Conservation (phyloP, 2,888 invertebrate species). For the Ceraclea dissimilis region DNA sequence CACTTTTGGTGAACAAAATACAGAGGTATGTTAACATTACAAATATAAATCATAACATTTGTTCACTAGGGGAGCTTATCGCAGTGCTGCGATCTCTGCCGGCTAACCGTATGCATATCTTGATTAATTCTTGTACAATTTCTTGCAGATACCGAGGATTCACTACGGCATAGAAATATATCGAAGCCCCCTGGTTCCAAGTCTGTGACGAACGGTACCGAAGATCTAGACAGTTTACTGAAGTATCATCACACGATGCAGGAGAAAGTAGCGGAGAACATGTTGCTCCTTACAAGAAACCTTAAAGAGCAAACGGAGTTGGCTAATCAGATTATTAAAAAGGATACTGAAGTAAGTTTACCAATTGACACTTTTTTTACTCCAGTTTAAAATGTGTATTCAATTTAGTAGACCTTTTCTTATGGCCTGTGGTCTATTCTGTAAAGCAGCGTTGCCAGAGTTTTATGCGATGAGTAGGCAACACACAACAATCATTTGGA, state of each 20-base stretch:
- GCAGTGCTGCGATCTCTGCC: no score
- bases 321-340: constrained; percentile 83
- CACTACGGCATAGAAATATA: constrained; percentile 48
- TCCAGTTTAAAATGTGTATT: neutral
- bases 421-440: no score
- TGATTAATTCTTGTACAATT: no score
- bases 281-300: constrained; percentile 79
- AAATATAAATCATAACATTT: no score
- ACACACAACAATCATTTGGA: no score
- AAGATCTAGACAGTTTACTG: constrained; percentile 74
- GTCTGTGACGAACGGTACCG: constrained; percentile 44
- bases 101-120: no score
- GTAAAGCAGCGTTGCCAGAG: no score
- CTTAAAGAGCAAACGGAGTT: constrained; percentile 86
- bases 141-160: constrained; percentile 39
- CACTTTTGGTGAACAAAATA: no score
- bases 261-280: constrained; percentile 88
- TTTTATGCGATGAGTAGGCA: no score
- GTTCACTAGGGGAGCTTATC: no score
- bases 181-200: constrained; percentile 45
- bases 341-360: constrained; percentile 75
- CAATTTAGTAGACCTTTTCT: no score
- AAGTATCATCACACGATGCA: constrained; percentile 85
- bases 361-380: constrained; percentile 3
- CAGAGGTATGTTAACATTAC: no score